phyloP scores from a whole-genome alignment of 2,797 vertebrate species.

The Spinibarbus caldwelli region DNA sequence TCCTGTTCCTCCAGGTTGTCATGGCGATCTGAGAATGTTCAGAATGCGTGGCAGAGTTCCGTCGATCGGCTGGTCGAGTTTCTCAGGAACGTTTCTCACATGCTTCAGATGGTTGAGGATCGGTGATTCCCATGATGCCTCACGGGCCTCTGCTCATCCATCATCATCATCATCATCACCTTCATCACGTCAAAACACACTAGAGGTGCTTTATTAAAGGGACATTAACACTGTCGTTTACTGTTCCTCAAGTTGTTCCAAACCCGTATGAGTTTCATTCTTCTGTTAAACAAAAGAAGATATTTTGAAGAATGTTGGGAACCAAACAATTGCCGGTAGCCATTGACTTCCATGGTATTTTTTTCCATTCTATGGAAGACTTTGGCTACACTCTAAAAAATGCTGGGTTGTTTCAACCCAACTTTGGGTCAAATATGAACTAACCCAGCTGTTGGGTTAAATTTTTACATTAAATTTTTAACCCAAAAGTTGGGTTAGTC shows the following conservation, averaged over 20 bases:
- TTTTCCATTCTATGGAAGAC: too few species aligned
- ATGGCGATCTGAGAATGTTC: constrained; percentile 60
- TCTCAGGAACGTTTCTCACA: neutral
- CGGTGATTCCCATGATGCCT: constrained; percentile 3
- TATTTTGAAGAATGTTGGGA: neutral
- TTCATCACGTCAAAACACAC: neutral
- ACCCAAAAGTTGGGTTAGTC: too few species aligned
- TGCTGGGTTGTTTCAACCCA: too few species aligned
- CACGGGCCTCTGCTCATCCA: neutral
- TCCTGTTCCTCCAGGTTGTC: constrained; percentile 67
- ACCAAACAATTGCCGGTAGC: neutral
- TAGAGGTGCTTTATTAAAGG: neutral
- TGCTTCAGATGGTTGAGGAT: too few species aligned
- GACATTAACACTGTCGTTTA: neutral
- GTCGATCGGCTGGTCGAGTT: neutral
- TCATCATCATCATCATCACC: neutral
- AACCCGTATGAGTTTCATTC: neutral
- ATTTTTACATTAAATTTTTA: too few species aligned
- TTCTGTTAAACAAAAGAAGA: neutral
- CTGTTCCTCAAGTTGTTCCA: neutral
- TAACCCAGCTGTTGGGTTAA: too few species aligned
- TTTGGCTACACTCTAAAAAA: too few species aligned
- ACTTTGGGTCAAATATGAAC: too few species aligned
- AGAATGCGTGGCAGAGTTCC: constrained; percentile 64
- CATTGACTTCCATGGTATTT: neutral